Conservation (phyloP, 2,888 invertebrate species). For the Phyto melanocephala region DNA sequence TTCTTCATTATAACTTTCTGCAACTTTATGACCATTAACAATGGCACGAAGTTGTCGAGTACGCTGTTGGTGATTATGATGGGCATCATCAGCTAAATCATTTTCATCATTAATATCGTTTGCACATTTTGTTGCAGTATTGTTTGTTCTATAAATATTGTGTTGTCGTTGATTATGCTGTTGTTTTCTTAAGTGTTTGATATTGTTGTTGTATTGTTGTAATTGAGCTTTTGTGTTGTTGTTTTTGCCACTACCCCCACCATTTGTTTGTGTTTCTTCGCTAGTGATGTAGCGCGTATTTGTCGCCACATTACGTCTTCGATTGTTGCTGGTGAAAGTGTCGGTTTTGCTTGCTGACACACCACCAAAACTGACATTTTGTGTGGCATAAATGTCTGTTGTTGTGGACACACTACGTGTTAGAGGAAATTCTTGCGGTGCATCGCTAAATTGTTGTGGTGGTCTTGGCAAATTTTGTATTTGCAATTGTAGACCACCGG, state of each 20-base stretch:
- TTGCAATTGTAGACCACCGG: slow-evolving; percentile 45
- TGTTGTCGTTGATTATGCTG: slow-evolving; percentile 29
- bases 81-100: slow-evolving; percentile 27
- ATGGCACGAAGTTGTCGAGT: slow-evolving; percentile 14
- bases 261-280: slow-evolving; percentile 51
- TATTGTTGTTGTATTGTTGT: slow-evolving; percentile 54
- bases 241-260: slow-evolving; percentile 2
- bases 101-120: slow-evolving; percentile 6
- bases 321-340: slow-evolving; percentile 50
- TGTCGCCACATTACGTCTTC: slow-evolving; percentile 72
- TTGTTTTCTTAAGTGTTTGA: slow-evolving; percentile 37
- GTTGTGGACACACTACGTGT: slow-evolving; percentile 78
- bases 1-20: slow-evolving; percentile 5
- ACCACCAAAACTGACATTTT: slow-evolving; percentile 54
- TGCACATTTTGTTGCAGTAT: slow-evolving; percentile 22
- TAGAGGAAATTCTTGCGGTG: slow-evolving; percentile 75
- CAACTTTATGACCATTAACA: slow-evolving; percentile 21
- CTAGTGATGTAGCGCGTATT: slow-evolving; percentile 68
- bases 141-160: slow-evolving; percentile 44
- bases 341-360: slow-evolving; percentile 56
- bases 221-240: not conserved
- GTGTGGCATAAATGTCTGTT: slow-evolving; percentile 75
- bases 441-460: slow-evolving; percentile 69
- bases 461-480: slow-evolving; percentile 66
- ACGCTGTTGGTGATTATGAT: slow-evolving; percentile 7